Conservation (phyloP, 37 sponge, comb jelly and placozoan genomes). For the Haliclona indistincta region DNA sequence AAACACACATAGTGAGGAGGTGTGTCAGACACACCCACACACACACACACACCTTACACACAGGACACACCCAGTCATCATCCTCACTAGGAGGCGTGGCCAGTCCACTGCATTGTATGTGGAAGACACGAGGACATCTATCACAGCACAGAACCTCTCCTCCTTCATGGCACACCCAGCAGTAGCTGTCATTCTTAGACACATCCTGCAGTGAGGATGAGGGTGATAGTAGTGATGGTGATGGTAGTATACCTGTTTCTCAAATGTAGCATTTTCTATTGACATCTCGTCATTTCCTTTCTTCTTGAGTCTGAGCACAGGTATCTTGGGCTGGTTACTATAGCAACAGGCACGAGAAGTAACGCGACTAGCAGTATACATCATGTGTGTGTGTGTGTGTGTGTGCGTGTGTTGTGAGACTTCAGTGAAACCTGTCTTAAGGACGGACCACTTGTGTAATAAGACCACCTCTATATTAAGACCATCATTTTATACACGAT, state of each 20-base stretch:
- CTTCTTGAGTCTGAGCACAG: conserved; percentile 49
- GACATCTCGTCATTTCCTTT: conserved; percentile 11
- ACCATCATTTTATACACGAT: too few species aligned
- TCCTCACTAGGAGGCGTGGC: conserved; percentile 72
- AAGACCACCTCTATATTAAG: too few species aligned
- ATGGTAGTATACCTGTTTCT: conserved; percentile 55
- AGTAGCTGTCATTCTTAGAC: conserved; percentile 94
- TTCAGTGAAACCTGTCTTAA: too few species aligned
- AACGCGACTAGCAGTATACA: not conserved
- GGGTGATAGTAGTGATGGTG: too few species aligned
- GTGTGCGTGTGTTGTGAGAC: not conserved
- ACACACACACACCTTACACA: conserved; percentile 60
- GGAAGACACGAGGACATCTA: conserved; percentile 93
- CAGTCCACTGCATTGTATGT: conserved; percentile 75
- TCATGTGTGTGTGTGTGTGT: not conserved
- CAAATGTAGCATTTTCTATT: conserved; percentile 29
- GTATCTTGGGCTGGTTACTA: conserved; percentile 1
- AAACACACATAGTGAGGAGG: too few species aligned
- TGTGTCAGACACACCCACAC: conserved; percentile 2
- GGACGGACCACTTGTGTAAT: too few species aligned
- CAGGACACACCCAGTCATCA: conserved; percentile 91
- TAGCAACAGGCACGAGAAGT: not conserved
- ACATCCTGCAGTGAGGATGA: conserved; percentile 49
- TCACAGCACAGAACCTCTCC: conserved; percentile 97
- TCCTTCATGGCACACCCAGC: conserved; percentile 97